Evolutionary conservation across 2,797 vertebrate genomes (phyloP).

Genomic region (Crax fasciolata): DNA sequence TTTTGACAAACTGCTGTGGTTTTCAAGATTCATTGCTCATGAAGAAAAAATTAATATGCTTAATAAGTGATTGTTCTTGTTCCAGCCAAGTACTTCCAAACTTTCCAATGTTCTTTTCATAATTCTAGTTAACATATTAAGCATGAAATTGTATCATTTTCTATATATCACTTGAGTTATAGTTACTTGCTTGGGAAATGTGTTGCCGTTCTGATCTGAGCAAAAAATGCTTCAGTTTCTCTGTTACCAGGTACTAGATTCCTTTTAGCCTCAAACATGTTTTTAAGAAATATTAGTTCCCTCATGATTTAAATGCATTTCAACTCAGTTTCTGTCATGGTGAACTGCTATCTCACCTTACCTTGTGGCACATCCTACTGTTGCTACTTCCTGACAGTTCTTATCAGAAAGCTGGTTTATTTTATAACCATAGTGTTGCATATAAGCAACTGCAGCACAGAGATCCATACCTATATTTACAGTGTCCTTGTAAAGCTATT

Average conservation of each 20-base stretch:
- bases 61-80: conserved; percentile 44
- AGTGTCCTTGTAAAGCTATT: background rate
- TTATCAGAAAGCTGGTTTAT: background rate
- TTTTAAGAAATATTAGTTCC: background rate
- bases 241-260: background rate
- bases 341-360: background rate
- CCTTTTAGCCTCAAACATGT: background rate
- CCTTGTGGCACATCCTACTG: background rate
- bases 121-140: conserved; percentile 47
- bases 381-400: background rate
- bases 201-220: background rate
- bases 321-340: background rate
- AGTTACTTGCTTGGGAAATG: conserved; percentile 9
- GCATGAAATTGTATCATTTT: conserved; percentile 1
- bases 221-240: background rate
- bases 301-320: background rate
- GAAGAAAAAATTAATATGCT: conserved; percentile 55
- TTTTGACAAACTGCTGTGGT: conserved; percentile 46
- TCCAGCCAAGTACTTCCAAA: conserved; percentile 36
- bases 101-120: conserved; percentile 37
- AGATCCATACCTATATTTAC: background rate
- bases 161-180: background rate
- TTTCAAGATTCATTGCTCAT: conserved; percentile 61
- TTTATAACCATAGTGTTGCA: background rate
- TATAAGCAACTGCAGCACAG: background rate